Conservation (phyloP, 2,113 vertebrate species). For the Nesogale talazaci region DNA sequence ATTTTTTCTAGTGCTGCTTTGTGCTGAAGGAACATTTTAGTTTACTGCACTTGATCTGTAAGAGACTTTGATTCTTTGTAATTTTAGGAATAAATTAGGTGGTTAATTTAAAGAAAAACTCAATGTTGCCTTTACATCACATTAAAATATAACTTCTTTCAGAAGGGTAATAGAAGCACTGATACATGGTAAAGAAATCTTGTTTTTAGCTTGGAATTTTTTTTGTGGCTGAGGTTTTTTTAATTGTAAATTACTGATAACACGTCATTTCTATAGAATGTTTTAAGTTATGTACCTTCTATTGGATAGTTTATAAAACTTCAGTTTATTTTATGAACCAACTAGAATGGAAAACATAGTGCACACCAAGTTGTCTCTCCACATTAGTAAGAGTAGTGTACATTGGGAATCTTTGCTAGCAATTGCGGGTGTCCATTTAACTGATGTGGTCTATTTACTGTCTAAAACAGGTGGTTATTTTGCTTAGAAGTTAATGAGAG, state of each 20-base stretch:
- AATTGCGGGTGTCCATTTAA: constrained; percentile 81
- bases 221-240: constrained; percentile 85
- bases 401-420: constrained; percentile 63
- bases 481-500: constrained; percentile 48
- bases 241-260: constrained; percentile 88
- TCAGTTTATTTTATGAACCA: constrained; percentile 86
- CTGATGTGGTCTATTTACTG: constrained; percentile 81
- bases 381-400: constrained; percentile 83
- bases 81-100: constrained; percentile 88
- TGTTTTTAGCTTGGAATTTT: constrained; percentile 87
- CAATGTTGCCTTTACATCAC: constrained; percentile 90
- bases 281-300: constrained; percentile 88
- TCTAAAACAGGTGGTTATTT: constrained; percentile 72
- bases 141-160: constrained; percentile 86
- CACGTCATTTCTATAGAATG: constrained; percentile 86
- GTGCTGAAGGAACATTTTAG: constrained; percentile 88
- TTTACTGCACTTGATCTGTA: constrained; percentile 88
- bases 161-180: constrained; percentile 86
- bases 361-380: constrained; percentile 83
- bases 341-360: constrained; percentile 85
- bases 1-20: constrained; percentile 87
- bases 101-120: constrained; percentile 87
- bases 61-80: constrained; percentile 87
- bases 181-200: constrained; percentile 87
- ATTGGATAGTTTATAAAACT: constrained; percentile 80